A percentile compares a stretch with the other conserved stretches of the same genome.
phyloP scores from a whole-genome alignment of 2,113 vertebrate species.

The Brachypteracias leptosomus region DNA sequence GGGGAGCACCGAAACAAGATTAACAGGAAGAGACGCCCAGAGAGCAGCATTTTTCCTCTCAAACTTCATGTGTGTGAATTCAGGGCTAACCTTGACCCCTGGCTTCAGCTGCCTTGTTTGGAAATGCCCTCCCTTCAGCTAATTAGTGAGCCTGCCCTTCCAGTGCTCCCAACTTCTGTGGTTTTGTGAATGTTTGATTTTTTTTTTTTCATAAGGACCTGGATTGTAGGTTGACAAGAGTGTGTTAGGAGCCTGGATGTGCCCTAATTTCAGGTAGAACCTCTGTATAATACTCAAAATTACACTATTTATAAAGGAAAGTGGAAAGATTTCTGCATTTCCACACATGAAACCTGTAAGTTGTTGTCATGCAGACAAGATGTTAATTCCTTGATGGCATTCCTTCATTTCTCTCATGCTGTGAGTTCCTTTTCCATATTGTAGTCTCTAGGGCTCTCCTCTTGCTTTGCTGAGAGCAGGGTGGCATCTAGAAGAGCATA shows the following conservation, averaged over 20 bases:
- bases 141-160: neutral
- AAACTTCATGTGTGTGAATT: neutral
- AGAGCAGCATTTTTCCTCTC: neutral
- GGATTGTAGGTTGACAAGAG: neutral
- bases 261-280: neutral
- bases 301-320: neutral
- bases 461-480: neutral
- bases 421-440: neutral
- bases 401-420: neutral
- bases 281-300: neutral
- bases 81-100: neutral
- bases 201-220: neutral
- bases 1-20: neutral
- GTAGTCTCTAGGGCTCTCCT: neutral
- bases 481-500: neutral
- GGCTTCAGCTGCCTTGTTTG: neutral
- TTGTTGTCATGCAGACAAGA: neutral
- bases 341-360: neutral
- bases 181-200: neutral
- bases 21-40: neutral
- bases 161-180: neutral
- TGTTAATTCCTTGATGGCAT: neutral
- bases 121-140: neutral
- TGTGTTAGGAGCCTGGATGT: rapidly evolving
- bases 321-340: neutral